These are phyloP conservation scores for Drymodes brunneopygia DNA, from an alignment of 2,113 vertebrate genomes.

Conservation along the genomic window DNA sequence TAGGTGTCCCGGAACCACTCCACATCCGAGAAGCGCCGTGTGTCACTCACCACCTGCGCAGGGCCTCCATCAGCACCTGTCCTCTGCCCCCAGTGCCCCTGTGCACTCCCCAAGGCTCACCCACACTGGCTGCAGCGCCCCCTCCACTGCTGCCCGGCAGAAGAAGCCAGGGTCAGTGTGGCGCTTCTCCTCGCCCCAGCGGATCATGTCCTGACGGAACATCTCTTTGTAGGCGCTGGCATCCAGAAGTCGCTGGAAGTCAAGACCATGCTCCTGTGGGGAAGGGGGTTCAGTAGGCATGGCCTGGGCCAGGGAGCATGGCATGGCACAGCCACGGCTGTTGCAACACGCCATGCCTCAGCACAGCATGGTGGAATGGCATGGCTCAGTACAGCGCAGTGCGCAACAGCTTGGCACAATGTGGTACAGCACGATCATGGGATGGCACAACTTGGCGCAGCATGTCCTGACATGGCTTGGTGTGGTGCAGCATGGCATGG, in stretches of 20 bases:
- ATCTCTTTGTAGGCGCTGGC: constrained; percentile 84
- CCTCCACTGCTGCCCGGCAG: constrained; percentile 74
- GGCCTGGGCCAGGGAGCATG: rapidly evolving
- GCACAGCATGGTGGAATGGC: neutral
- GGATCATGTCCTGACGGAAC: constrained; percentile 84
- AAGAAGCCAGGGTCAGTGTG: constrained; percentile 81
- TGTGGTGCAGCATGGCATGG: neutral
- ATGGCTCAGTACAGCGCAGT: neutral
- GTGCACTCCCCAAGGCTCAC: constrained; percentile 41
- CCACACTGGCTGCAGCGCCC: constrained; percentile 79
- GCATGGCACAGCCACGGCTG: neutral
- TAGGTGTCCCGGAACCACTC: constrained; percentile 81
- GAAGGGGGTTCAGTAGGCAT: rapidly evolving
- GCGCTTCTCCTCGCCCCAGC: constrained; percentile 84
- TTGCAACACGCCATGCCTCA: neutral
- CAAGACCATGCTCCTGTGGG: constrained; percentile 79
- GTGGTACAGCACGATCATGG: rapidly evolving
- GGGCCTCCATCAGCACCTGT: neutral
- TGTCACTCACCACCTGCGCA: constrained; percentile 85
- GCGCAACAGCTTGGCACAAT: rapidly evolving
- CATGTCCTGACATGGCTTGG: neutral
- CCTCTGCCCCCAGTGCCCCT: rapidly evolving
- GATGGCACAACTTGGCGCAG: no score
- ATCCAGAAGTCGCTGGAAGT: constrained; percentile 80
- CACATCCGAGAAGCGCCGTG: constrained; percentile 82